These are phyloP conservation scores for Macropus fuliginosus DNA, from an alignment of 2,797 vertebrate genomes.

Conservation along the genomic window DNA sequence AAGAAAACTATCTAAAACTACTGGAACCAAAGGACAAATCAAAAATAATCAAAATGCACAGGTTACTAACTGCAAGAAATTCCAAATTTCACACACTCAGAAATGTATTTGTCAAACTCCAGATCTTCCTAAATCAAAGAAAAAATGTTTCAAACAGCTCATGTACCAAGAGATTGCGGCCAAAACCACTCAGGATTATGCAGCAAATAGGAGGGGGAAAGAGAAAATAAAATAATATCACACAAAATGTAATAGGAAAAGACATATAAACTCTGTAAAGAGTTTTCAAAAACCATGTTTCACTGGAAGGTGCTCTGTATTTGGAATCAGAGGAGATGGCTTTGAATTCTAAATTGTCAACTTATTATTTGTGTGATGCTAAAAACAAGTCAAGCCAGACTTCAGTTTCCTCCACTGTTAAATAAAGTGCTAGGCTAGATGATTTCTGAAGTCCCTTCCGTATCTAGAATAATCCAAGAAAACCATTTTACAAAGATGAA, in stretches of 20 bases:
- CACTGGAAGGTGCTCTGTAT: neutral
- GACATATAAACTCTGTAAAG: neutral
- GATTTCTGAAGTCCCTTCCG: neutral
- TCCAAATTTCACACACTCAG: neutral
- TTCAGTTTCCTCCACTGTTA: conserved; percentile 16
- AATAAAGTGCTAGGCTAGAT: neutral
- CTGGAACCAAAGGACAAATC: neutral
- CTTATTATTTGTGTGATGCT: conserved; percentile 21
- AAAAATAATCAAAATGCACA: neutral
- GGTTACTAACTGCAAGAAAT: neutral
- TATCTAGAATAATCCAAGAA: neutral
- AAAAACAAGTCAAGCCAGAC: neutral
- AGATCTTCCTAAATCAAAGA: neutral
- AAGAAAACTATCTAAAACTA: neutral
- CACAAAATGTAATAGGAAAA: conserved; percentile 16
- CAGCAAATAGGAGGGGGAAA: neutral
- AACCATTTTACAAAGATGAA: neutral
- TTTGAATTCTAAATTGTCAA: conserved; percentile 32
- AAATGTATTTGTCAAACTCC: neutral
- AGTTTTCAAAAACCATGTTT: neutral
- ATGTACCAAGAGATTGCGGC: neutral
- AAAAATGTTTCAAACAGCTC: neutral
- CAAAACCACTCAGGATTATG: neutral
- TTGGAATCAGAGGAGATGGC: neutral
- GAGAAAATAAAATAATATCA: neutral